Evolutionary conservation across 23 tunicate species (phyloP), one percentile per base, ranked within the genome.

Genomic region (Corella eumyota): DNA sequence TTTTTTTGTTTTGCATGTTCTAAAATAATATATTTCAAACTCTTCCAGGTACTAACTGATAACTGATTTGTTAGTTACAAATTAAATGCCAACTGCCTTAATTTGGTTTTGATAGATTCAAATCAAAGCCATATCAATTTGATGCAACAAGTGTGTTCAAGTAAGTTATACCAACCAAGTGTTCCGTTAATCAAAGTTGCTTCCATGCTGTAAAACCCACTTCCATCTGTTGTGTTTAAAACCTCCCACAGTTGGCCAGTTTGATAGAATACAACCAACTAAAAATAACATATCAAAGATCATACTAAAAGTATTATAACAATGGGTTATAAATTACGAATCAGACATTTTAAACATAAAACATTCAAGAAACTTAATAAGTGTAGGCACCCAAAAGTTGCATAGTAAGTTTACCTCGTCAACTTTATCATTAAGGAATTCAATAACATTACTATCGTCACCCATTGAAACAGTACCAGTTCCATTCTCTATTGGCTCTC

Each of bases 261-360:
- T 66, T 66, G 71, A 26, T 32, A 66, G 19, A 49, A 38, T 19
- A 49, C 25, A 31, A 66, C 59, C 31, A 66, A 25, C 71, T 66
- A 33, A 2, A 30, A 4, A 48, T 53, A 53, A 53, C 13, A 17
- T n/a, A 22, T 53, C 25, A 15, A n/a, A 53, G 59, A 6, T 53
- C 15, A 40, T 15, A 11, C 48, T 40, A 40, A 40, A 9, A 40
- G 15, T 40, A 9, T 40, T 40, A 40, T 40, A 9, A 40, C 48
- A 40, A 11, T 40, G 48, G 48, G 48, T 40, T 40, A 40, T 40
- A 40, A 11, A 40, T 11, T 40, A 40, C n/a, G n/a, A n/a, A n/a
- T n/a, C n/a, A 40, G 48, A 9, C 11, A 40, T 40, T 40, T 40
- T 9, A 15, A 40, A 40, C 11, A 40, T 15, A 15, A 40, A 40